Conservation (phyloP, 2,888 invertebrate species). For the Pteria penguin region DNA sequence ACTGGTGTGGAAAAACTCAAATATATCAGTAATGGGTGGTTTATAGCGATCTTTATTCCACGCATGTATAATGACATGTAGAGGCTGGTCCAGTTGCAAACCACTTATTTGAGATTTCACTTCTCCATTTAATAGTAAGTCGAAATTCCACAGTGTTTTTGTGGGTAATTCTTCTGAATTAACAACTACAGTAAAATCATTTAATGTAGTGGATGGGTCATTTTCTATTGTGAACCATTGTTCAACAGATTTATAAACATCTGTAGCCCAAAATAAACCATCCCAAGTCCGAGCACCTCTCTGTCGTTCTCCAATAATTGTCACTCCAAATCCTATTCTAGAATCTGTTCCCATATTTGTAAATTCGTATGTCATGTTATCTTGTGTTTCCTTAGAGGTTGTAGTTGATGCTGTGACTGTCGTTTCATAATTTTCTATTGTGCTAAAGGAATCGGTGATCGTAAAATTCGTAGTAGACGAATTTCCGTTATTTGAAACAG, state of each 20-base stretch:
- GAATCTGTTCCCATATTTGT: neutral
- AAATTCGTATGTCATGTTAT: neutral
- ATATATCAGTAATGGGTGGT: constrained; percentile 52
- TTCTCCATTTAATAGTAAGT: constrained; percentile 33
- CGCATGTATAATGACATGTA: constrained; percentile 26
- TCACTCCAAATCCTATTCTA: constrained; percentile 40
- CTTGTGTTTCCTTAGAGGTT: neutral
- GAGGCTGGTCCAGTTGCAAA: constrained; percentile 14
- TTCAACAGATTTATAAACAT: constrained; percentile 26
- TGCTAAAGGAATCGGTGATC: neutral
- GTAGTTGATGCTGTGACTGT: neutral
- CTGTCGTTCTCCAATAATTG: constrained; percentile 37
- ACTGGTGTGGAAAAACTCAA: constrained; percentile 52
- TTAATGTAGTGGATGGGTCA: constrained; percentile 28
- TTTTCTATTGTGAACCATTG: constrained; percentile 36
- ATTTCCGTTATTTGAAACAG: neutral
- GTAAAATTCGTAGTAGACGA: neutral
- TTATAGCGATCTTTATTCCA: constrained; percentile 55
- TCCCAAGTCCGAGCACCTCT: constrained; percentile 34
- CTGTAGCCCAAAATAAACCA: constrained; percentile 43
- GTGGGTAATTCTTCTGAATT: constrained; percentile 12
- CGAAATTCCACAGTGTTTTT: constrained; percentile 18
- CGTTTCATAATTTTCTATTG: too few relatives aligned
- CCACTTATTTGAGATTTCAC: constrained; percentile 37
- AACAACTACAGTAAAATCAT: constrained; percentile 25